Conservation (phyloP, 2,113 vertebrate species). For the Rana temporaria region DNA sequence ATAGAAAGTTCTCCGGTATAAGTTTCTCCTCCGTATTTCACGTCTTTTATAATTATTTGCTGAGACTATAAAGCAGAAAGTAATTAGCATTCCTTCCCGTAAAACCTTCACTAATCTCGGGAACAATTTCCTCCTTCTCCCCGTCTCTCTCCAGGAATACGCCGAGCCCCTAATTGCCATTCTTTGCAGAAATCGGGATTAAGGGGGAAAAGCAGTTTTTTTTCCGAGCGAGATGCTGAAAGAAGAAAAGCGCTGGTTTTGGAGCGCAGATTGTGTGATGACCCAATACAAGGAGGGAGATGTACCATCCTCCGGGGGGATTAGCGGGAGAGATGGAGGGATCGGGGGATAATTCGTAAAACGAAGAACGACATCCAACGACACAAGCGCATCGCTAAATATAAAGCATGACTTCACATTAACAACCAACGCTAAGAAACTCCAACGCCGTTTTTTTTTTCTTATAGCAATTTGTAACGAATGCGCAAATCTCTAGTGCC, state of each 20-base stretch:
- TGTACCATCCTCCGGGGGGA: conserved; percentile 14
- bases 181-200: conserved; percentile 31
- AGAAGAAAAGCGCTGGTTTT: no score
- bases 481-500: conserved; percentile 51
- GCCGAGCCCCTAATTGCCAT: conserved; percentile 35
- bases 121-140: background rate
- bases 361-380: background rate
- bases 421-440: background rate
- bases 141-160: conserved; percentile 15
- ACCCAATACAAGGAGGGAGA: background rate
- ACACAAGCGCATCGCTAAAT: background rate
- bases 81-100: conserved; percentile 10
- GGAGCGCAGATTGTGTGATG: background rate
- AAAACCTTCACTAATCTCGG: background rate
- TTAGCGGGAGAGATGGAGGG: conserved; percentile 2
- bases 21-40: background rate
- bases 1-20: background rate
- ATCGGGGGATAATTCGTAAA: background rate
- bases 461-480: background rate
- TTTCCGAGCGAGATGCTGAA: background rate
- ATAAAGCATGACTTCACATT: background rate
- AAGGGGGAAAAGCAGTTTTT: background rate
- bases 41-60: background rate
- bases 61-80: background rate
- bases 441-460: background rate